Evolutionary conservation across 2,797 vertebrate genomes (phyloP).

Genomic region (Heliangelus exortis): DNA sequence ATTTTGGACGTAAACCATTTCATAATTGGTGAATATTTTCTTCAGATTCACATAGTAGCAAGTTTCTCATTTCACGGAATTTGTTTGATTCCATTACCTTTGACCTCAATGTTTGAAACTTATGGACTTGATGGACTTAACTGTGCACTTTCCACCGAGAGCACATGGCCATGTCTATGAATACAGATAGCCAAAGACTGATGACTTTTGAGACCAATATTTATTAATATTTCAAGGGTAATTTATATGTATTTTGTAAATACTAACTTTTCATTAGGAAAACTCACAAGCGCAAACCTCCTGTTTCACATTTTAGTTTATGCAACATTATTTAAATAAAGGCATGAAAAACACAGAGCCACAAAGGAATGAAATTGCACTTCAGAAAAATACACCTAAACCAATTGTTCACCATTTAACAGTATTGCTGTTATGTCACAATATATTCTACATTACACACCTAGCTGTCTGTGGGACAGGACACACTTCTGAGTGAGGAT

Average conservation of each 20-base stretch:
- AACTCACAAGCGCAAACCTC: not conserved
- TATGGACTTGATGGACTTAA: not conserved
- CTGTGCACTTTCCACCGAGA: not conserved
- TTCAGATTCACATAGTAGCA: not conserved
- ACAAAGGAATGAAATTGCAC: not conserved
- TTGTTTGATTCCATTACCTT: not conserved
- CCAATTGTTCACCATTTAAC: fast-evolving
- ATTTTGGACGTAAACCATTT: not conserved
- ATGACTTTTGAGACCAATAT: not conserved
- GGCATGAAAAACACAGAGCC: not conserved
- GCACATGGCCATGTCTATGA: not conserved
- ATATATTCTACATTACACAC: not conserved
- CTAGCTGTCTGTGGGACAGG: not conserved
- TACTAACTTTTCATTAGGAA: not conserved
- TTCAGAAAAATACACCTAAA: not conserved
- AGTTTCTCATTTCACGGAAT: constrained; percentile 22
- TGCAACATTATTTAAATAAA: not conserved
- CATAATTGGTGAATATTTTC: not conserved
- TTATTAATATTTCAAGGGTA: constrained; percentile 7
- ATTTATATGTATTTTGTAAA: not conserved
- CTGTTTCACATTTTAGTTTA: not conserved
- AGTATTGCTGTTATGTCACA: not conserved
- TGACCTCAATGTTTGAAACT: not conserved
- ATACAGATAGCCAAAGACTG: not conserved
- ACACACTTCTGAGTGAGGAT: not conserved